A percentile compares a stretch with the other conserved stretches of the same genome.
These are phyloP conservation scores for Lomographa bimaculata DNA, from an alignment of 2,888 invertebrate species.

Conservation along the genomic window DNA sequence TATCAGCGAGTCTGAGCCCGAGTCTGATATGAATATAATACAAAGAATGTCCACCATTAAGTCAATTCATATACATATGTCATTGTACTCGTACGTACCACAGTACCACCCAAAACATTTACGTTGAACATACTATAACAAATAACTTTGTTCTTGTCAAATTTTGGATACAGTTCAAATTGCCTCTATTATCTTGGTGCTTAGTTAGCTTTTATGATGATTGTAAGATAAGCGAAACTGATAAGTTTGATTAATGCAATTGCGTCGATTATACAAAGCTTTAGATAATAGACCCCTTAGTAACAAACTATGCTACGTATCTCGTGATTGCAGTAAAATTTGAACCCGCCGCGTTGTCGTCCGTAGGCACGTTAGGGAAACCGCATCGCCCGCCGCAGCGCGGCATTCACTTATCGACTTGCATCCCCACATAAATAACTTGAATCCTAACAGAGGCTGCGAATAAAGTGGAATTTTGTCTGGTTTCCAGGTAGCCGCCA, in stretches of 20 bases:
- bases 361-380: conserved; percentile 21
- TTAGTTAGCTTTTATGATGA: background rate
- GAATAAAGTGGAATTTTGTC: conserved; percentile 26
- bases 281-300: conserved; percentile 10
- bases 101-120: no score
- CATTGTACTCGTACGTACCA: no score
- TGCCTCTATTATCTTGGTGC: no score
- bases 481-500: conserved; percentile 89
- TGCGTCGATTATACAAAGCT: background rate
- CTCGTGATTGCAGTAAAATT: conserved; percentile 7
- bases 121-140: no score
- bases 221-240: background rate
- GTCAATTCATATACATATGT: no score
- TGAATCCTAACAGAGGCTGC: conserved; percentile 11
- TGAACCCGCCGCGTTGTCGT: conserved; percentile 6
- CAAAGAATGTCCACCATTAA: no score
- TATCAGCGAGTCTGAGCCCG: no score
- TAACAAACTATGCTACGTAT: background rate
- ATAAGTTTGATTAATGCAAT: no score
- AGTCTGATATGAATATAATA: no score
- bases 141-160: no score
- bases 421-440: conserved; percentile 11
- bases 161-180: no score
- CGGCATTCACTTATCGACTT: conserved; percentile 22
- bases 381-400: conserved; percentile 34